Conservation (phyloP, 2,888 invertebrate species). For the Deladenus siricidicola region DNA sequence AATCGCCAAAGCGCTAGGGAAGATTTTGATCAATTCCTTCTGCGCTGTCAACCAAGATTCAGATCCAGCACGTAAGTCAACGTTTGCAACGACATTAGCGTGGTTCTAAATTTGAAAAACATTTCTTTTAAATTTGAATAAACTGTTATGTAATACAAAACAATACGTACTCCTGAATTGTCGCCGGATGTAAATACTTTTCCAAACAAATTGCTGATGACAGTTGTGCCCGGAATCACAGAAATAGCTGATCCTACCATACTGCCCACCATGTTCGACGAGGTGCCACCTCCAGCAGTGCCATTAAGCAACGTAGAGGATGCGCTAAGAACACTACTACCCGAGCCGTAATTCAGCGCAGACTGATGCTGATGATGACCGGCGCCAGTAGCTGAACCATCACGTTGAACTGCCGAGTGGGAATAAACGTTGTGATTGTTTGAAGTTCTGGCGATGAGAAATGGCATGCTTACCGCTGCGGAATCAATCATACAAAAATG, state of each 20-base stretch:
- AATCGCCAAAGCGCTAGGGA: constrained; percentile 73
- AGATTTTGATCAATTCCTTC: constrained; percentile 68
- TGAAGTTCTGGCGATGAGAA: constrained; percentile 8
- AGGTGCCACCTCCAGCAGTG: neutral
- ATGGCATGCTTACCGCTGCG: constrained; percentile 9
- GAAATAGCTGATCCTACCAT: constrained; percentile 41
- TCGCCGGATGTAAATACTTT: constrained; percentile 68
- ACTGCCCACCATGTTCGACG: constrained; percentile 23
- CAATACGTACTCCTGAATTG: constrained; percentile 14
- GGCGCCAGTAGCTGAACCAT: neutral
- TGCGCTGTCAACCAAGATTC: constrained; percentile 59
- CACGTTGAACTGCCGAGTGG: neutral
- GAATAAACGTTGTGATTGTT: neutral
- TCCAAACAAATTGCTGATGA: constrained; percentile 66
- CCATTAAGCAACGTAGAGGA: neutral
- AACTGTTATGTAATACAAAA: too few species aligned
- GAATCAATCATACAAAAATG: constrained; percentile 49
- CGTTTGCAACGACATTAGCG: neutral
- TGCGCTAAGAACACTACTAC: neutral
- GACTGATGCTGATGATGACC: neutral
- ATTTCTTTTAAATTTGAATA: neutral
- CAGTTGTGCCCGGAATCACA: constrained; percentile 58
- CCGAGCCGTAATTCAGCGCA: neutral
- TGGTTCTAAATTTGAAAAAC: constrained; percentile 7
- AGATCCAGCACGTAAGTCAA: constrained; percentile 11